These are phyloP conservation scores for Capra hircus DNA, from an alignment of 2,113 vertebrate genomes.

Conservation along the genomic window DNA sequence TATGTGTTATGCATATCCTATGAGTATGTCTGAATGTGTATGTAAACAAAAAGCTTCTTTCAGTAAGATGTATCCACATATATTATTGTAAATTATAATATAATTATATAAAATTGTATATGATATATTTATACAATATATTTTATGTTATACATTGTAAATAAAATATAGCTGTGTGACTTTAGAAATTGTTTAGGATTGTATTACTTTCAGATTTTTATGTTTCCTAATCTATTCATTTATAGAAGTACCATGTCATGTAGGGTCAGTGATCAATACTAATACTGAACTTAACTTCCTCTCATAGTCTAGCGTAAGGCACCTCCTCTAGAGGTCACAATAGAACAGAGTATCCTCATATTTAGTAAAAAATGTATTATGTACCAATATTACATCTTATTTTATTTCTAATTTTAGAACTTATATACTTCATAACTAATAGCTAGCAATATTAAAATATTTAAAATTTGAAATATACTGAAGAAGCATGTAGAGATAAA, in stretches of 20 bases:
- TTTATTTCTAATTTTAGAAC: conserved; percentile 60
- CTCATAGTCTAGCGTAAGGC: not conserved
- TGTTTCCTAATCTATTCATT: not conserved
- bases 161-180: not conserved
- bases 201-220: not conserved
- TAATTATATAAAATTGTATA: not conserved
- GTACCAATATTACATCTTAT: conserved; percentile 35
- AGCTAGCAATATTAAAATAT: not conserved
- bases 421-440: conserved; percentile 59
- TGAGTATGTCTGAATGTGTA: not conserved
- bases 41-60: not conserved
- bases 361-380: not conserved
- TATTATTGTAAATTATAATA: not conserved
- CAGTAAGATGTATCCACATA: not conserved
- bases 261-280: not conserved
- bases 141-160: not conserved
- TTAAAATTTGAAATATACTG: conserved; percentile 52
- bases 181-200: not conserved
- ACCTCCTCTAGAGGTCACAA: not conserved
- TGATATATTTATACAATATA: not conserved
- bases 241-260: not conserved
- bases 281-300: not conserved
- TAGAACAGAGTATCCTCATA: not conserved
- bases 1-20: not conserved
- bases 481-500: conserved; percentile 19